phyloP scores from a whole-genome alignment of 2,113 vertebrate genomes.

The Fregata magnificens region DNA sequence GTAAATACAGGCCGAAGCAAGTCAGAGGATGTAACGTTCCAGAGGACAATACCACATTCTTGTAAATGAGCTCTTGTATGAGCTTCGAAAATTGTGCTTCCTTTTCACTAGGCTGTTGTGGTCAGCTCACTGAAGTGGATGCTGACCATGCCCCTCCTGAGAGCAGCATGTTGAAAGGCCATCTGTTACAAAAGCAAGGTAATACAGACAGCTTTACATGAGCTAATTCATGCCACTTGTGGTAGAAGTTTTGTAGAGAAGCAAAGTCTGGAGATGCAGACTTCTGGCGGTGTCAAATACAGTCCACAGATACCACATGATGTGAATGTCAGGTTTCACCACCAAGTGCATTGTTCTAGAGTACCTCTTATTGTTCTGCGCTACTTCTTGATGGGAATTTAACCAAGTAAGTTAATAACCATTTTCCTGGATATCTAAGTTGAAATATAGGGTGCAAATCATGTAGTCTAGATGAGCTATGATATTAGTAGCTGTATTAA shows the following conservation, averaged over 20 bases:
- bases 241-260: not conserved
- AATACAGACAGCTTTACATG: not conserved
- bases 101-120: not conserved
- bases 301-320: not conserved
- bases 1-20: not conserved
- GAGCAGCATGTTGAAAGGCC: not conserved
- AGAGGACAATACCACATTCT: not conserved
- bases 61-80: not conserved
- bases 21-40: not conserved
- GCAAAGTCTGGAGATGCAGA: not conserved
- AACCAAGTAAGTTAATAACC: not conserved
- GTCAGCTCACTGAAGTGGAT: no score
- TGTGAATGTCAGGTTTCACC: not conserved
- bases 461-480: not conserved
- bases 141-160: not conserved
- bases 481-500: not conserved
- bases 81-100: not conserved
- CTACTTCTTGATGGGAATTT: not conserved
- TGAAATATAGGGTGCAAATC: not conserved
- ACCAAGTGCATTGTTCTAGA: not conserved
- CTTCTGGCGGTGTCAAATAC: not conserved
- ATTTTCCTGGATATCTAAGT: not conserved
- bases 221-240: not conserved
- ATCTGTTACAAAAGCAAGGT: not conserved
- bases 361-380: not conserved